Conservation (phyloP, 2,888 invertebrate species). For the Ophion costatus region DNA sequence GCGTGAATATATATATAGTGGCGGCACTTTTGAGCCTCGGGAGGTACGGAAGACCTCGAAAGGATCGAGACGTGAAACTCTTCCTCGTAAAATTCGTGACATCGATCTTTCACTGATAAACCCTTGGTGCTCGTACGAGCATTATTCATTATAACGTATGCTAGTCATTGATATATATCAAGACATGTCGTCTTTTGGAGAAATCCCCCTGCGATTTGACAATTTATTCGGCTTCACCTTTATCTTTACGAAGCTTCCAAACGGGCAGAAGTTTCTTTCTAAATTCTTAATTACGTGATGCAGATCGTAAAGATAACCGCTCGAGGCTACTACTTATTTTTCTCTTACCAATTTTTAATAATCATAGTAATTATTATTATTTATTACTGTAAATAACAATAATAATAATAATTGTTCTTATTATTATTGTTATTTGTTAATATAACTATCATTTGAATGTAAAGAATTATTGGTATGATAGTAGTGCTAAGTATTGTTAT, state of each 20-base stretch:
- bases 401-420: no score
- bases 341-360: not conserved
- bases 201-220: slow-evolving; percentile 3
- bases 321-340: not conserved
- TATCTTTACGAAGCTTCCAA: not conserved
- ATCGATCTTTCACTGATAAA: slow-evolving; percentile 53
- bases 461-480: not conserved
- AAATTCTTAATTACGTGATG: slow-evolving; percentile 17
- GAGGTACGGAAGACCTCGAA: slow-evolving; percentile 28
- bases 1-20: not conserved
- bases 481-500: not conserved
- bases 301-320: not conserved
- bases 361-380: not conserved
- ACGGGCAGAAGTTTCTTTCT: not conserved
- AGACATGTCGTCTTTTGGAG: not conserved
- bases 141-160: slow-evolving; percentile 2
- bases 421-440: no score
- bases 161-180: slow-evolving; percentile 5
- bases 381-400: not conserved
- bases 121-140: not conserved
- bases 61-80: slow-evolving; percentile 48
- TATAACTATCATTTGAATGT: no score
- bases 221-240: slow-evolving; percentile 16
- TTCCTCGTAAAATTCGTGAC: slow-evolving; percentile 53
- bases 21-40: slow-evolving; percentile 36